A percentile compares a stretch with the other conserved stretches of the same genome.
These are phyloP conservation scores for Clarias macrocephalus DNA, from an alignment of 2,113 vertebrate genomes.

Conservation along the genomic window DNA sequence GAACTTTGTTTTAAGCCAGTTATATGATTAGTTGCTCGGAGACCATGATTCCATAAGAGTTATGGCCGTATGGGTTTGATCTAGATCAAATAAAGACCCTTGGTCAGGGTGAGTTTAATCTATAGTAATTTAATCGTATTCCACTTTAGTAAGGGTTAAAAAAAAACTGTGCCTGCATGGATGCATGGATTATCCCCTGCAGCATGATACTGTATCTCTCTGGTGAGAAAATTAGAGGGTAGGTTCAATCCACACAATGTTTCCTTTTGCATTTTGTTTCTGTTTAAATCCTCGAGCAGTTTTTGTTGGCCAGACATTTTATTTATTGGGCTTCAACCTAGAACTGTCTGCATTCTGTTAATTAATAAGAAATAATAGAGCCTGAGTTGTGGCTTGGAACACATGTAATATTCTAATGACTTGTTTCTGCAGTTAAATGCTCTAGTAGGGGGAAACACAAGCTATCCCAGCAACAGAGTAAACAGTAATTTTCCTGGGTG, in stretches of 20 bases:
- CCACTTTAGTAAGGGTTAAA: constrained; percentile 32
- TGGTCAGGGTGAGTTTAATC: background rate
- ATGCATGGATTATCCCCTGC: constrained; percentile 32
- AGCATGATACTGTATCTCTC: constrained; percentile 7
- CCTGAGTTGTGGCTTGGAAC: background rate
- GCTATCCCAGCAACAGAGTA: constrained; percentile 1
- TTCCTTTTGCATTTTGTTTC: background rate
- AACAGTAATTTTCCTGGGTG: constrained; percentile 23
- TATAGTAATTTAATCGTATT: constrained; percentile 17
- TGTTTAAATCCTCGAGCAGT: background rate
- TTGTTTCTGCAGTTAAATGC: background rate
- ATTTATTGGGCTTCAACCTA: background rate
- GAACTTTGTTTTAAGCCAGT: background rate
- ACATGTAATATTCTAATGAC: constrained; percentile 8
- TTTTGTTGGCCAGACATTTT: background rate
- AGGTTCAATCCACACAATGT: background rate
- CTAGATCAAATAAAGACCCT: background rate
- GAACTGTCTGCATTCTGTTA: background rate
- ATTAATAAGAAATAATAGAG: background rate
- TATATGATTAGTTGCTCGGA: background rate
- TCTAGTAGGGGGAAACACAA: background rate
- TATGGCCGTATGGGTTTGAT: background rate
- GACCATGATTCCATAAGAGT: background rate
- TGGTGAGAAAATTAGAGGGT: constrained; percentile 7
- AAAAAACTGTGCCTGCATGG: constrained; percentile 23